Base-by-base conservation (phyloP, 2,797 vertebrate species). In the Enteromius afrohamiltoni region DNA sequence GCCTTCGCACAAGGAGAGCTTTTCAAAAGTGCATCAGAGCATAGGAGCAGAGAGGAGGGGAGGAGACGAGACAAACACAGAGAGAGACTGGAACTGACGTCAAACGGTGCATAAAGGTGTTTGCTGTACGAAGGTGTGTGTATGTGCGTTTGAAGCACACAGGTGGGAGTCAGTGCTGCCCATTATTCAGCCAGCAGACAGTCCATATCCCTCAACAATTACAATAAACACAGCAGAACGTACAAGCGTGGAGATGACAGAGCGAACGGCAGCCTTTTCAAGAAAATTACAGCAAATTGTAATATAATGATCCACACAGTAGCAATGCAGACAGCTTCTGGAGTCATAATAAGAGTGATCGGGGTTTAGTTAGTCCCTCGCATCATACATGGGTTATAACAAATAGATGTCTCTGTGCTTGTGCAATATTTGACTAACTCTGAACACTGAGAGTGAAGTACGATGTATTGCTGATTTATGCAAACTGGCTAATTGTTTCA, bases 21-120 rank as follows among this genome's bases (percentile, higher is more conserved):
- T 85, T 87, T 85, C 80, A 80, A 85, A 85, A 77, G 80, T 34
- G 70, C 80, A 79, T 40, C 62, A 77, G 78, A 58, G 55, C 53
- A 4, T 71, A 83, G 55, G 77, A 83, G 70, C 42, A 79, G 40
- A 83, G 64, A 64, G 71, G 51, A 75, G 40, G 62, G 42, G 76
- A 60, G 45, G 53, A n/a, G 40, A 47, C 11, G 13, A 62, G 9
- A 67, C 31, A 49, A 60, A 77, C 21, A 80, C 21, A 80, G 60
- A 80, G 42, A 55, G 60, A 81, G 70, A 47, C 53, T 86, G 51
- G 23, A 83, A 69, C 81, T 83, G 81, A 80, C 68, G 75, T 85
- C 80, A 85, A 69, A 49, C 45, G n/a, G 3, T 26, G 26, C 60
- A 70, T 64, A 62, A 83, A 80, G 79, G 65, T 80, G 64, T 67